Conservation (phyloP, 2,888 invertebrate species). For the Apoda limacodes region DNA sequence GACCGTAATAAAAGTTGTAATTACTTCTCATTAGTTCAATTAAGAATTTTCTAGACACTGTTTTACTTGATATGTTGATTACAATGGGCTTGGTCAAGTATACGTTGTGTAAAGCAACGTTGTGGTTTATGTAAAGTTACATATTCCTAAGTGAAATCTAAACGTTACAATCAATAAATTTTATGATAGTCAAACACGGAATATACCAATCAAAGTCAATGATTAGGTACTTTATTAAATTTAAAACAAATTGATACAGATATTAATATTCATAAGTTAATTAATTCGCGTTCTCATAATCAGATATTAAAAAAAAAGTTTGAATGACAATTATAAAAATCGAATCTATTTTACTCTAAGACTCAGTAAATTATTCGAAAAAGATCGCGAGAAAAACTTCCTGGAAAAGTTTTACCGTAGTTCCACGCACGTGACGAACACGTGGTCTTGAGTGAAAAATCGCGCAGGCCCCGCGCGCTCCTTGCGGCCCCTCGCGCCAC, state of each 20-base stretch:
- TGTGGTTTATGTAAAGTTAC: too few species aligned
- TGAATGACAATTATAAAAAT: not conserved
- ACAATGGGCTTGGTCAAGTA: slow-evolving; percentile 42
- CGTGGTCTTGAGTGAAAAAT: slow-evolving; percentile 65
- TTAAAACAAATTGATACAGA: slow-evolving; percentile 58
- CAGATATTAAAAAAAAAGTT: slow-evolving; percentile 3
- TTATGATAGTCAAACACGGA: slow-evolving; percentile 58
- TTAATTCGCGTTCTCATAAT: slow-evolving; percentile 1
- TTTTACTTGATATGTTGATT: slow-evolving; percentile 63
- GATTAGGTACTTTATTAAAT: slow-evolving; percentile 50
- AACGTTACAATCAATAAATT: slow-evolving; percentile 48
- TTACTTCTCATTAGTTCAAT: slow-evolving; percentile 71
- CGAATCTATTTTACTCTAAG: slow-evolving; percentile 2
- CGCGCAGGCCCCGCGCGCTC: slow-evolving; percentile 47
- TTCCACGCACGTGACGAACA: slow-evolving; percentile 51
- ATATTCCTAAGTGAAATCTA: slow-evolving; percentile 48
- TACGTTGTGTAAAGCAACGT: slow-evolving; percentile 41
- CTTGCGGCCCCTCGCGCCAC: slow-evolving; percentile 32
- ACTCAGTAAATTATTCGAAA: too few species aligned
- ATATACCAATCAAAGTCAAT: slow-evolving; percentile 60
- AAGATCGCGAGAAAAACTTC: slow-evolving; percentile 42
- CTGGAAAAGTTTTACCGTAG: slow-evolving; percentile 36
- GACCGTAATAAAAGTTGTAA: slow-evolving; percentile 69
- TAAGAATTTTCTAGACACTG: slow-evolving; percentile 69
- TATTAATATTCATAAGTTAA: slow-evolving; percentile 52